Percentiles rank a stretch among this genome's conserved stretches.
Conservation (phyloP, 2,888 invertebrate species). For the Rhyacophila evoluta region DNA sequence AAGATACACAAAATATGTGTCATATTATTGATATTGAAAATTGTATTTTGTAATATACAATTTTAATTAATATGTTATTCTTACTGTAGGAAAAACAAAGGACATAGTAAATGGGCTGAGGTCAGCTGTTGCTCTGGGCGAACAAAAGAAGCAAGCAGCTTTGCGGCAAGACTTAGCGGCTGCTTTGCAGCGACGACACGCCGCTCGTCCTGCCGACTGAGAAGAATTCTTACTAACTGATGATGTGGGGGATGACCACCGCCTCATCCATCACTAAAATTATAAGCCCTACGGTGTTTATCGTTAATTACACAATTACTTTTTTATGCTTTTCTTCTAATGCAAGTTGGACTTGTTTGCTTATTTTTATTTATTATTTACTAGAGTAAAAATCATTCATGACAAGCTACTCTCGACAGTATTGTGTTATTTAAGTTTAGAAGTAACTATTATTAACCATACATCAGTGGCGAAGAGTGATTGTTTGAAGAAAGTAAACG, state of each 20-base stretch:
- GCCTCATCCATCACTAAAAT: not conserved
- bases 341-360: not conserved
- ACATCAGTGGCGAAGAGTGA: no score
- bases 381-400: conserved; percentile 14
- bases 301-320: not conserved
- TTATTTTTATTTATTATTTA: conserved; percentile 6
- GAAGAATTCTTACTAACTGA: conserved; percentile 40
- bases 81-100: conserved; percentile 82
- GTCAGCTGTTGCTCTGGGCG: conserved; percentile 84
- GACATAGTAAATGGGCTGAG: conserved; percentile 96
- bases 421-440: conserved; percentile 17
- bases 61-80: no score
- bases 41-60: no score
- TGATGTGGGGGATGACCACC: not conserved
- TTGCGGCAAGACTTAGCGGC: conserved; percentile 88
- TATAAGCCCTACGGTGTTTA: conserved; percentile 16
- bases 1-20: no score
- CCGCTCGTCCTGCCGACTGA: conserved; percentile 67
- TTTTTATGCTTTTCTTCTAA: conserved; percentile 17
- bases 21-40: no score
- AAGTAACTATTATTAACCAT: not conserved
- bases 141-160: conserved; percentile 85
- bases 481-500: no score
- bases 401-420: conserved; percentile 6
- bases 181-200: conserved; percentile 86